Conservation (phyloP, 2,888 invertebrate genomes). For the Watsonalla binaria region DNA sequence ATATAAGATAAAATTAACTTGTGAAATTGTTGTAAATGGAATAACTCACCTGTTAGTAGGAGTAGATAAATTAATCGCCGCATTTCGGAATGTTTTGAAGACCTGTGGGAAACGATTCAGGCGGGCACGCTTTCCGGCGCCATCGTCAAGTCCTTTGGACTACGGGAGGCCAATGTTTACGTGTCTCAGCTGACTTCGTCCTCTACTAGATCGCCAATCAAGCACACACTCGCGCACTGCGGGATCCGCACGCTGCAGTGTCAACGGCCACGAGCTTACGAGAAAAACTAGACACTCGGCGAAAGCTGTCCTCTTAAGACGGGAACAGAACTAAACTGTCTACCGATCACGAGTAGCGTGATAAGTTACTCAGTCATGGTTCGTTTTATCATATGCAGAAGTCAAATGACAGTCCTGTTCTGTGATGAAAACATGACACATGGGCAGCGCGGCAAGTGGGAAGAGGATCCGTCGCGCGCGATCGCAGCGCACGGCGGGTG, state of each 20-base stretch:
- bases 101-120: conserved; percentile 36
- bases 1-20: too few species aligned
- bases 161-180: conserved; percentile 64
- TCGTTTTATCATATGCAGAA: conserved; percentile 33
- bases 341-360: conserved; percentile 26
- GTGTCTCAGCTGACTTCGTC: conserved; percentile 70
- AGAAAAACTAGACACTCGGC: conserved; percentile 68
- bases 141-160: conserved; percentile 51
- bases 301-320: conserved; percentile 53
- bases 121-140: conserved; percentile 43
- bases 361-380: conserved; percentile 54
- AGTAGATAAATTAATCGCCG: conserved; percentile 60
- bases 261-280: conserved; percentile 72
- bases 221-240: conserved; percentile 77
- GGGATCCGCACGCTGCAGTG: conserved; percentile 75
- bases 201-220: conserved; percentile 66
- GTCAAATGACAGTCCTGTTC: conserved; percentile 51
- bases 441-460: conserved; percentile 51
- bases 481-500: conserved; percentile 71
- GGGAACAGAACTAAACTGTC: conserved; percentile 23
- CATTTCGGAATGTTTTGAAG: conserved; percentile 51
- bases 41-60: conserved; percentile 61
- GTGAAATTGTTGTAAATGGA: neutral
- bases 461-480: conserved; percentile 58
- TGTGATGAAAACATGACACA: conserved; percentile 76